Evolutionary conservation across 2,113 vertebrate species (phyloP), one percentile per base, ranked within the genome.

Genomic region (Lampris incognitus): DNA sequence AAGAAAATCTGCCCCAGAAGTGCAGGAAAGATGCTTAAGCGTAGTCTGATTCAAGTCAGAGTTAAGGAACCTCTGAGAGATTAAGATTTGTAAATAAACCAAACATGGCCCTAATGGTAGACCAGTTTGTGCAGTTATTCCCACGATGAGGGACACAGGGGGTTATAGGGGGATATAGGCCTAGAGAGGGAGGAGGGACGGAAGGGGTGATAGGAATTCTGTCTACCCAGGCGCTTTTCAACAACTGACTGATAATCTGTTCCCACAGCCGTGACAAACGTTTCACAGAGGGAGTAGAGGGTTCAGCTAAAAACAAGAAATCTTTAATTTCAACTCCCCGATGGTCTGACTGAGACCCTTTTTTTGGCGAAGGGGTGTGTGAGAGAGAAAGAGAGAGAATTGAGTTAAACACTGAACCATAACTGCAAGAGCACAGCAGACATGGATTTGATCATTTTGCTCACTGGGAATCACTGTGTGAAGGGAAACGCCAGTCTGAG

Each of bases 181-280:
- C 24, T 24, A 24, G 24, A 24, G 24, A 24, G 46, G 58, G 41
- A 36, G 51, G 4, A n/a, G 51, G 3, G 9, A 54, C 1, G 51
- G 9, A 11, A 54, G 4, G 2, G 11, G 51, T 13, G 11, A 3
- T 3, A 54, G n/a, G 51, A 36, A 56, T 40, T 63, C 42, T 57
- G 61, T 72, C 48, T 59, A 74, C 24, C 36, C 24, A 60, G 67
- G 70, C 41, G 81, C 64, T 66, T 82, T 70, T 74, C 49, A 73
- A 64, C 78, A 74, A 79, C 75, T 67, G 64, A 40, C 64, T 40
- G 55, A 5, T 1, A 76, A 65, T 48, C 56, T 52, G 60, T 70
- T 67, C 56, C 62, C 51, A 71, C 9, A 46, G 51, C 1, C 9
- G 59, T 66, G 71, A 58, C 56, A 39, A 76, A 66, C 64, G 10